Evolutionary conservation across 2,888 invertebrate genomes (phyloP).

Genomic region (Hymenopus coronatus): DNA sequence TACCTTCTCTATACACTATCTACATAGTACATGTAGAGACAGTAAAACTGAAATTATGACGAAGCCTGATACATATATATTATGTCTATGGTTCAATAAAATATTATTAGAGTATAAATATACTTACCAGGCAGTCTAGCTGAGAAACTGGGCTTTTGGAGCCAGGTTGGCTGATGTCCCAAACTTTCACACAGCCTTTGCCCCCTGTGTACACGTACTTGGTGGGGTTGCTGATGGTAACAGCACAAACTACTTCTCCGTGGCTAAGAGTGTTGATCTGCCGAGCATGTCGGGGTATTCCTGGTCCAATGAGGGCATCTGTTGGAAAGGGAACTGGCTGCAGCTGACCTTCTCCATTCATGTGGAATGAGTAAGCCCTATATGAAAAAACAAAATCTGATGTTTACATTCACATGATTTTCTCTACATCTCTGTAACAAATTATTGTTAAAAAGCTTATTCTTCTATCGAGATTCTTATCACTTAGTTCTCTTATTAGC

Average conservation of each 20-base stretch:
- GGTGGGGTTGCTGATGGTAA: slow-evolving; percentile 84
- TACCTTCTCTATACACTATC: no score
- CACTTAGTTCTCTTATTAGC: no score
- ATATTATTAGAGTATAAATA: not conserved
- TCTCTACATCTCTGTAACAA: no score
- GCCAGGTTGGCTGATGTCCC: slow-evolving; percentile 73
- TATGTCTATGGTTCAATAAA: no score
- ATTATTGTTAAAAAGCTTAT: no score
- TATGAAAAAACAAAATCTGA: not conserved
- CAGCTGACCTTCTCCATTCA: slow-evolving; percentile 81
- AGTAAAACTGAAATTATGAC: no score
- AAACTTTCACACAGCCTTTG: slow-evolving; percentile 90
- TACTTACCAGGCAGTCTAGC: slow-evolving; percentile 74
- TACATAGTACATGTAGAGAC: no score
- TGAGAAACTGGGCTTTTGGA: slow-evolving; percentile 78
- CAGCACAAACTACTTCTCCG: slow-evolving; percentile 96
- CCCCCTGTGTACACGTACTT: slow-evolving; percentile 97
- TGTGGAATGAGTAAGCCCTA: slow-evolving; percentile 92
- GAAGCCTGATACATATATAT: no score
- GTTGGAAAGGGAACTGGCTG: slow-evolving; percentile 93
- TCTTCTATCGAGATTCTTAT: no score
- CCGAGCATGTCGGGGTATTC: slow-evolving; percentile 87
- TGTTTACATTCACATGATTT: no score
- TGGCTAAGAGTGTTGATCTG: slow-evolving; percentile 89
- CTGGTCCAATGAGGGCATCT: slow-evolving; percentile 89